These are phyloP conservation scores for Actinia tenebrosa DNA, from an alignment of 64 coral and sea anemone genomes.

Conservation along the genomic window DNA sequence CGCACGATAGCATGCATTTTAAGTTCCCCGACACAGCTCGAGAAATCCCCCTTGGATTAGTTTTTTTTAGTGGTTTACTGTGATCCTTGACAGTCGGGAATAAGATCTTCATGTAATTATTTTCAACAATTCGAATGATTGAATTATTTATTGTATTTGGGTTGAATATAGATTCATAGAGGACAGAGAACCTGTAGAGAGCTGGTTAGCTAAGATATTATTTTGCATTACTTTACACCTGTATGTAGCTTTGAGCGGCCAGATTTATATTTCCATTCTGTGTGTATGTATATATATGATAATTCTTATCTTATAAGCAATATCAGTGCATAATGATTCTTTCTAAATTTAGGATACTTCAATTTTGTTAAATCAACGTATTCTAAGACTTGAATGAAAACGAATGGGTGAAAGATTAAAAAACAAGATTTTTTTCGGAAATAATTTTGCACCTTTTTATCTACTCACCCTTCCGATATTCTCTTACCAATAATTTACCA, in stretches of 20 bases:
- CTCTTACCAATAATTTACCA: not conserved
- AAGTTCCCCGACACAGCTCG: not conserved
- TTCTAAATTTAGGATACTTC: not conserved
- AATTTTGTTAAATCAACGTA: not conserved
- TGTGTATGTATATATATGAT: too few species aligned
- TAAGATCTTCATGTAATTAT: not conserved
- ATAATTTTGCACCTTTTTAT: not conserved
- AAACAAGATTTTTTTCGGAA: not conserved
- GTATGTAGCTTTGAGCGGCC: not conserved
- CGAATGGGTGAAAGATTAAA: not conserved
- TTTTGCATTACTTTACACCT: not conserved
- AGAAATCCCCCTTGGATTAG: not conserved
- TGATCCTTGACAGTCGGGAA: not conserved
- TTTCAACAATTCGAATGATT: not conserved
- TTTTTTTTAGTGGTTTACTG: not conserved
- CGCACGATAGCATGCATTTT: not conserved
- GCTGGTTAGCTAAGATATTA: not conserved
- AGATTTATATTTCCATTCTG: not conserved
- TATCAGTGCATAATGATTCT: not conserved
- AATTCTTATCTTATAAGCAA: too few species aligned
- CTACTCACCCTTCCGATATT: not conserved
- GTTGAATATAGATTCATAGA: not conserved
- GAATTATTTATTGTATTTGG: conserved; percentile 12
- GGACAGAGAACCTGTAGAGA: not conserved
- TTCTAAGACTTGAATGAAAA: too few species aligned